Evolutionary conservation across 1,140 invertebrate genomes (phyloP).

Genomic region (Acromyrmex heyeri): DNA sequence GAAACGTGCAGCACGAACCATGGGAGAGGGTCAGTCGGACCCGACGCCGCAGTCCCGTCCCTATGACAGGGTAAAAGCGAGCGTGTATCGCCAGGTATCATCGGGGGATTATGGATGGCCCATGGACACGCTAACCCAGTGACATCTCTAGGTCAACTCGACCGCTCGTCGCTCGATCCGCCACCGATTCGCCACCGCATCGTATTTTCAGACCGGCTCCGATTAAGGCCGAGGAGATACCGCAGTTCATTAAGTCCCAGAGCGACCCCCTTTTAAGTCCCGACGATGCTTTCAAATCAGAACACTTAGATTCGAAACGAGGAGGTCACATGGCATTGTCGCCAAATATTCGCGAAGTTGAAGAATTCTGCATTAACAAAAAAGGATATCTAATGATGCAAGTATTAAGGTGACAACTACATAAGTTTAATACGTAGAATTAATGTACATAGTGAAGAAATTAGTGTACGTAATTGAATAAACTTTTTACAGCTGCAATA

Average conservation of each 20-base stretch:
- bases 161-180: conserved; percentile 15
- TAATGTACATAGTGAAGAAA: no score
- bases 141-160: conserved; percentile 84
- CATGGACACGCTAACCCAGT: conserved; percentile 83
- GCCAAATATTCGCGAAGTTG: no score
- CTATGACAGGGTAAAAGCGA: conserved; percentile 73
- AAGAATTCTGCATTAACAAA: no score
- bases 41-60: conserved; percentile 37
- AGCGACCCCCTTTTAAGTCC: not conserved
- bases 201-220: conserved; percentile 23
- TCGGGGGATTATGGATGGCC: conserved; percentile 81
- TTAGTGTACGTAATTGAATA: no score
- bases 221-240: conserved; percentile 13
- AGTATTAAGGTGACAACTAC: no score
- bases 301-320: no score
- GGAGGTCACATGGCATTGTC: no score
- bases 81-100: conserved; percentile 77
- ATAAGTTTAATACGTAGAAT: no score
- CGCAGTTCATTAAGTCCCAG: not conserved
- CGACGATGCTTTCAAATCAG: not conserved
- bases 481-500: no score
- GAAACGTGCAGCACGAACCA: conserved; percentile 20
- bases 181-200: not conserved
- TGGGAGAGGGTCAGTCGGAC: conserved; percentile 50
- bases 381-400: no score